Evolutionary conservation across 53 echinoderm and acorn worm species (phyloP).

Genomic region (Echinometra lucunter): DNA sequence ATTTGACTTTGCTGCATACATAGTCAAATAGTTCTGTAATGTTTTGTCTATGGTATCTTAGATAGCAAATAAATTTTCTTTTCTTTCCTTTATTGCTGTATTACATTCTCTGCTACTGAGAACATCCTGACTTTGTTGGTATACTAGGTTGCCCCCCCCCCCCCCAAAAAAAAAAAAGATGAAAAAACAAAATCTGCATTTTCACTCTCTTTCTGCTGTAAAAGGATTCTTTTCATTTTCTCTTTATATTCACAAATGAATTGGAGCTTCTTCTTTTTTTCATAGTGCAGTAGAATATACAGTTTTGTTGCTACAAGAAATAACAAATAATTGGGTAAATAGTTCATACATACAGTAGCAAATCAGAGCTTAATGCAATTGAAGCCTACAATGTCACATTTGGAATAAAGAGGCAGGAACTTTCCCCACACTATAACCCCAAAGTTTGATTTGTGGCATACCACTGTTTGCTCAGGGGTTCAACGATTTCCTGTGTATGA

Average conservation of each 20-base stretch:
- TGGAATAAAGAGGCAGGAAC: background rate
- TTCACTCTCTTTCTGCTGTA: too few species aligned
- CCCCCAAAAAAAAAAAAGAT: too few species aligned
- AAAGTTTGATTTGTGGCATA: constrained; percentile 12
- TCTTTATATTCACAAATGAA: background rate
- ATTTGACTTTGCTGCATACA: background rate
- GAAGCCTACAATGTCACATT: constrained; percentile 18
- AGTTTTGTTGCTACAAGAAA: background rate
- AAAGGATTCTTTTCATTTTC: background rate
- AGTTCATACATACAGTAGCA: background rate
- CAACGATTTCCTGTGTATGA: constrained; percentile 37
- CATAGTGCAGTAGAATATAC: background rate
- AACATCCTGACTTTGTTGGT: background rate
- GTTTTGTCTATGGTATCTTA: constrained; percentile 18
- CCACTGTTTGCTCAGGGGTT: constrained; percentile 8
- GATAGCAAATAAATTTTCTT: background rate
- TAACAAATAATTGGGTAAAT: background rate
- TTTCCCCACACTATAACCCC: background rate
- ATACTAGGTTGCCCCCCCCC: too few species aligned
- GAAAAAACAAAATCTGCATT: background rate
- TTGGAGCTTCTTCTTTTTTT: background rate
- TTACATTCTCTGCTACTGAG: background rate
- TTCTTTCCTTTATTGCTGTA: background rate
- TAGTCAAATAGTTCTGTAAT: background rate
- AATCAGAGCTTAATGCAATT: background rate